Evolutionary conservation across 2,113 vertebrate species (phyloP), one percentile per base, ranked within the genome.

Genomic region (Odobenus rosmarus): DNA sequence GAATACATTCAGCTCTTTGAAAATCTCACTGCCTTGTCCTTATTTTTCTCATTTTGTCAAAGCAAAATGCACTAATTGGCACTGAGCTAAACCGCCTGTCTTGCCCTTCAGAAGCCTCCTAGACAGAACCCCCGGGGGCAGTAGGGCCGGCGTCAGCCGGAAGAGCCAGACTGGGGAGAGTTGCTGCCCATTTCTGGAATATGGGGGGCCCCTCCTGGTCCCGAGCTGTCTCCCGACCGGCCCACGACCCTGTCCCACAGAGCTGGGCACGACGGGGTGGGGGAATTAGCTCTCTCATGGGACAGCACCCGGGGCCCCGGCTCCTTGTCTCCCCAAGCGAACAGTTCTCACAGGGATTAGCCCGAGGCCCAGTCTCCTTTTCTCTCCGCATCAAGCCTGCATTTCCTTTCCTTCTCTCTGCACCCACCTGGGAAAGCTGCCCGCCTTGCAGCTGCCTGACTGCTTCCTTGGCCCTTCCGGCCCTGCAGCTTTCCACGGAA

Each of bases 321-420:
- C 80, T 67, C 69, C 76, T 76, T 23, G 33, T 91, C 53, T 81
- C 26, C 64, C 61, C 24, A 9, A 16, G 59, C 7, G 8, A 76
- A 28, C 49, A 2, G 69, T 97, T 98, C 98, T 93, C 98, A 97
- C 95, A 88, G 96, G 94, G 96, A 97, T 98, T 98, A 98, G 90
- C 24, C 13, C 1, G 13, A 62, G 92, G 62, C 82, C 6, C 13
- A 11, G 10, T 18, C 59, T 81, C 42, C 62, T n/a, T 8, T 49
- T 51, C 64, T 90, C 67, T n/a, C 64, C 0, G 4, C 4, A 23
- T 3, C 8, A 13, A 84, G 59, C 33, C 4, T 3, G 57, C 39
- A 1, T 69, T 57, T 42, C 57, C 24, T 23, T 84, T 7, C 86
- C 59, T 57, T 4, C 24, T 61, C 39, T 46, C 90, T 24, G 61